A percentile compares a stretch with the other conserved stretches of the same genome.
Conservation (phyloP, 2,113 vertebrate genomes). For the Tylochromis polylepis region DNA sequence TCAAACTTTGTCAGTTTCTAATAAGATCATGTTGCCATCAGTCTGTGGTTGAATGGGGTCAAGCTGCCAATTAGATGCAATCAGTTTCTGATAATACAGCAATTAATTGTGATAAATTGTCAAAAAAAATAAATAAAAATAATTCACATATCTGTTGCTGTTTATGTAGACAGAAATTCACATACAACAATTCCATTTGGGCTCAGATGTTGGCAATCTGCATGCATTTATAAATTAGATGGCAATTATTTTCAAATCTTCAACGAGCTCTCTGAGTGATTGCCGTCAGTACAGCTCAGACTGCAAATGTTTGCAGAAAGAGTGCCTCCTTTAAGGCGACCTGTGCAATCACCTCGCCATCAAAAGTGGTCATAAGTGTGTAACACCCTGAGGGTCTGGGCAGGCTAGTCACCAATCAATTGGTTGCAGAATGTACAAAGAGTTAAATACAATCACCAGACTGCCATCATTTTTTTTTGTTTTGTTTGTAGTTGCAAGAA, state of each 20-base stretch:
- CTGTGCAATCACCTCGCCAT: neutral
- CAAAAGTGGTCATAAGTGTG: neutral
- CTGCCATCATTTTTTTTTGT: neutral
- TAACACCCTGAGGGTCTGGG: neutral
- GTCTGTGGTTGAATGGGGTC: neutral
- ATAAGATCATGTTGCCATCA: neutral
- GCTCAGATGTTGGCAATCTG: accelerated
- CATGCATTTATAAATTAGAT: neutral
- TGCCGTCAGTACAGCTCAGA: accelerated
- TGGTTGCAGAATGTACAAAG: neutral
- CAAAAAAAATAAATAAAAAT: too few species aligned
- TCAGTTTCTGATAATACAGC: neutral
- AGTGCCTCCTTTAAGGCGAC: neutral
- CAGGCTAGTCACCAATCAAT: neutral
- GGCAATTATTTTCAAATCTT: neutral
- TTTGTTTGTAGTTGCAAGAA: neutral
- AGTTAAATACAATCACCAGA: neutral
- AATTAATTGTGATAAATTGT: neutral
- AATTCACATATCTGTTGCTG: too few species aligned
- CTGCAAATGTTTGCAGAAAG: neutral
- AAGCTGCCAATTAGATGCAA: neutral
- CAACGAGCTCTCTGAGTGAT: neutral
- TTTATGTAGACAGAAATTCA: too few species aligned
- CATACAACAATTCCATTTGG: neutral
- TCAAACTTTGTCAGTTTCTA: neutral